Evolutionary conservation across 2,888 invertebrate genomes (phyloP).

Genomic region (Cetonia aurata): DNA sequence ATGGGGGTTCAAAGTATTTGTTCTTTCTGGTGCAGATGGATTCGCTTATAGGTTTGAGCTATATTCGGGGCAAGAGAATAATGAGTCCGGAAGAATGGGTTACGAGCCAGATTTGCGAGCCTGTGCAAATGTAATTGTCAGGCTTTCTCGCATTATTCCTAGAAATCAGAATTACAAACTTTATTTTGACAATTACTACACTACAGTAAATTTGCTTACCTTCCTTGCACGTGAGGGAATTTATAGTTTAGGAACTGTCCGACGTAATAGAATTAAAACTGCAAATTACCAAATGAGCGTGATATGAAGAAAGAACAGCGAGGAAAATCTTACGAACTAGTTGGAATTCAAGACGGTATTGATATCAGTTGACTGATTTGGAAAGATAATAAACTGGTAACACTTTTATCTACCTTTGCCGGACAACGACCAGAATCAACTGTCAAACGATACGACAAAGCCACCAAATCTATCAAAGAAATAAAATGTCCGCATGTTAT

Average conservation of each 20-base stretch:
- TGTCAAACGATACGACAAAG: constrained; percentile 27
- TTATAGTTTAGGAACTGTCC: constrained; percentile 56
- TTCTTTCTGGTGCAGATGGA: constrained; percentile 46
- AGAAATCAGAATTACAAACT: constrained; percentile 56
- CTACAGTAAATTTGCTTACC: constrained; percentile 53
- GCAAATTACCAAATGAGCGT: constrained; percentile 57
- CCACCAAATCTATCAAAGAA: constrained; percentile 17
- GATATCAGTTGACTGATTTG: constrained; percentile 51
- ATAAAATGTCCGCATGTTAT: constrained; percentile 23
- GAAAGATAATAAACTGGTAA: constrained; percentile 54
- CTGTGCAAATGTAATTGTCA: constrained; percentile 57
- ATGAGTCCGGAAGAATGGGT: constrained; percentile 1
- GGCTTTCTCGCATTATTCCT: constrained; percentile 57
- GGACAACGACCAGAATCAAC: constrained; percentile 40
- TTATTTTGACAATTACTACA: constrained; percentile 60
- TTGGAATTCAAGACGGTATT: constrained; percentile 50
- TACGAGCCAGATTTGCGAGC: constrained; percentile 26
- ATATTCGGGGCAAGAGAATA: constrained; percentile 48
- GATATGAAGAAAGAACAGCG: constrained; percentile 52
- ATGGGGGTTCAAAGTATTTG: constrained; percentile 50
- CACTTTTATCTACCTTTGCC: constrained; percentile 52
- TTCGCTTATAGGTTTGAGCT: constrained; percentile 49
- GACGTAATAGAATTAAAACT: constrained; percentile 57
- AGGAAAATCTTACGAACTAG: constrained; percentile 53
- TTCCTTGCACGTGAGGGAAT: constrained; percentile 56